phyloP scores from a whole-genome alignment of 1,140 invertebrate genomes.

The Nasonia giraulti region DNA sequence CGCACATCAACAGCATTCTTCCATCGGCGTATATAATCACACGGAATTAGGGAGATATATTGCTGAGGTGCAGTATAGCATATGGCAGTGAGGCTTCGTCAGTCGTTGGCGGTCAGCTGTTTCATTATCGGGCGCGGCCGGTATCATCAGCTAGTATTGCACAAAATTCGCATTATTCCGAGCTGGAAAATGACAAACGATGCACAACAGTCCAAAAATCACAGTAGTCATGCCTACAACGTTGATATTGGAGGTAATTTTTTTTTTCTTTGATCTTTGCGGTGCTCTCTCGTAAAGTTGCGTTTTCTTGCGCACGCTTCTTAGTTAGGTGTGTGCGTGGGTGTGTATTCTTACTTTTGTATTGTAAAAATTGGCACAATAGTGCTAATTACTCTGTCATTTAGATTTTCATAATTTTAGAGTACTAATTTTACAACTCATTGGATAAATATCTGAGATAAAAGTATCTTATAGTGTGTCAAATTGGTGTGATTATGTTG shows the following conservation, averaged over 20 bases:
- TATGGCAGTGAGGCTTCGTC: conserved; percentile 4
- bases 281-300: not conserved
- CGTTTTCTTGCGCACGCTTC: not conserved
- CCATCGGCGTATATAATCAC: no score
- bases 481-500: no score
- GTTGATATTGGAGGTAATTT: conserved; percentile 48
- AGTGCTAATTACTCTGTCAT: no score
- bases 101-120: conserved; percentile 20
- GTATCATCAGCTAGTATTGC: not conserved
- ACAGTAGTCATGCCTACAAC: conserved; percentile 11
- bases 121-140: conserved; percentile 10
- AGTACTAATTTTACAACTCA: not conserved
- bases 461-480: not conserved
- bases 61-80: not conserved
- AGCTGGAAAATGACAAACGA: conserved; percentile 35
- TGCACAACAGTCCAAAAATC: not conserved
- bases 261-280: not conserved
- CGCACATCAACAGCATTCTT: no score
- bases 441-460: not conserved
- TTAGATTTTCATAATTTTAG: no score
- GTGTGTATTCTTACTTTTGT: no score
- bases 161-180: not conserved
- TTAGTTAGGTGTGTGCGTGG: no score
- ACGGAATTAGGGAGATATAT: not conserved
- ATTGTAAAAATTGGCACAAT: no score